Percentiles rank a stretch among this genome's conserved stretches.
phyloP scores from a whole-genome alignment of 1,140 invertebrate species.

The Drosophila tani region DNA sequence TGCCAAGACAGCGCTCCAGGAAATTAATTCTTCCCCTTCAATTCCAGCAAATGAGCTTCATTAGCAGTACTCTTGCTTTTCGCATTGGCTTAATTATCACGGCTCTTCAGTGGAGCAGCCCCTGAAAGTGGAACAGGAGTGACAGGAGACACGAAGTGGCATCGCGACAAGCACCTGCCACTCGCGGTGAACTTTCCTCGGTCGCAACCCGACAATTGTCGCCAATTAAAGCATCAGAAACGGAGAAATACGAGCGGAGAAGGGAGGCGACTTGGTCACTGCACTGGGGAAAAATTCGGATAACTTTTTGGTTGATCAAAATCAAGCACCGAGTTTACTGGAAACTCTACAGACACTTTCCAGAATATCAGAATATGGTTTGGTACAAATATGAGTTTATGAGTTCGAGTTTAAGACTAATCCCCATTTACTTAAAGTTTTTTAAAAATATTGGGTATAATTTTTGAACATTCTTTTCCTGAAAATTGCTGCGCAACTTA shows the following conservation, averaged over 20 bases:
- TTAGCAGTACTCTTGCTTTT: slow-evolving; percentile 48
- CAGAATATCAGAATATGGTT: no score
- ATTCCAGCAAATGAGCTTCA: slow-evolving; percentile 51
- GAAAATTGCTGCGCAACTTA: no score
- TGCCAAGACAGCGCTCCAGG: slow-evolving; percentile 5
- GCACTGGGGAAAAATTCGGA: not conserved
- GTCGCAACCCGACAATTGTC: slow-evolving; percentile 70
- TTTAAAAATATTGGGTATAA: not conserved
- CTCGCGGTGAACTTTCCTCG: slow-evolving; percentile 56
- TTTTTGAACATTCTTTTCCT: not conserved
- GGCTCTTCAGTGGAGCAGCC: slow-evolving; percentile 19
- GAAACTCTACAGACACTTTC: not conserved
- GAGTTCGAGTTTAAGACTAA: no score
- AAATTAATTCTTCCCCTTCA: slow-evolving; percentile 36
- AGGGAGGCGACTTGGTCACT: not conserved
- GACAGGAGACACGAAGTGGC: slow-evolving; percentile 28
- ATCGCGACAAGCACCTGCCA: slow-evolving; percentile 35
- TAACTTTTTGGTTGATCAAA: not conserved
- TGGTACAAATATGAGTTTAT: no score
- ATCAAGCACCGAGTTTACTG: not conserved
- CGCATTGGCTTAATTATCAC: slow-evolving; percentile 46
- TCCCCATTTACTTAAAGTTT: not conserved
- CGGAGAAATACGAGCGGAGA: slow-evolving; percentile 7
- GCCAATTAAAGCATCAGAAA: slow-evolving; percentile 68
- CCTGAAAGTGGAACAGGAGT: slow-evolving; percentile 37